Percentiles rank a stretch among this genome's conserved stretches.
phyloP scores from a whole-genome alignment of 2,113 vertebrate genomes.

The Thunnus thynnus region DNA sequence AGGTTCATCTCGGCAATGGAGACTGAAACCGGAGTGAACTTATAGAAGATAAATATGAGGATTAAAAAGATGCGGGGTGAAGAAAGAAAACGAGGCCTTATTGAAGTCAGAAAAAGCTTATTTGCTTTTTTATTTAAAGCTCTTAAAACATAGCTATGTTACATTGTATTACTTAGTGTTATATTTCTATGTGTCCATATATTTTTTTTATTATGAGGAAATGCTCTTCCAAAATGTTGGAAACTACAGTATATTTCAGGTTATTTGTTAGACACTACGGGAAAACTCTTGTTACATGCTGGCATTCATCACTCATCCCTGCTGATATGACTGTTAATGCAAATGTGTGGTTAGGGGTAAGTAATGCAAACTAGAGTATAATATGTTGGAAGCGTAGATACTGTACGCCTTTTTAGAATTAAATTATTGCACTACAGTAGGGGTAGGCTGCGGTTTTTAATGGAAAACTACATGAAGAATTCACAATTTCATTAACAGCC shows the following conservation, averaged over 20 bases:
- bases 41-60: not conserved
- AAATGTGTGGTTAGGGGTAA: slow-evolving; percentile 38
- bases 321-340: slow-evolving; percentile 36
- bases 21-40: not conserved
- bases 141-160: slow-evolving; percentile 34
- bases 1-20: not conserved
- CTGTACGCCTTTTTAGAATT: not conserved
- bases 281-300: not conserved
- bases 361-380: slow-evolving; percentile 23
- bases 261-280: slow-evolving; percentile 12
- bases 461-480: not conserved
- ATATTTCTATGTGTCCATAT: slow-evolving; percentile 25
- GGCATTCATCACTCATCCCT: not conserved
- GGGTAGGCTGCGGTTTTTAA: not conserved
- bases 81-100: slow-evolving; percentile 58
- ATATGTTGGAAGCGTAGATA: not conserved
- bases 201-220: slow-evolving; percentile 1
- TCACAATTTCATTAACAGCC: not conserved
- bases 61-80: not conserved
- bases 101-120: slow-evolving; percentile 30
- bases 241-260: slow-evolving; percentile 9
- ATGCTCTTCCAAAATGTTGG: slow-evolving; percentile 37
- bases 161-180: not conserved
- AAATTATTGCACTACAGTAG: slow-evolving; percentile 37
- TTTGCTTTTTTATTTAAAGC: slow-evolving; percentile 46